These are phyloP conservation scores for Crotalus helleri DNA, from an alignment of 2,113 vertebrate genomes.

Conservation along the genomic window DNA sequence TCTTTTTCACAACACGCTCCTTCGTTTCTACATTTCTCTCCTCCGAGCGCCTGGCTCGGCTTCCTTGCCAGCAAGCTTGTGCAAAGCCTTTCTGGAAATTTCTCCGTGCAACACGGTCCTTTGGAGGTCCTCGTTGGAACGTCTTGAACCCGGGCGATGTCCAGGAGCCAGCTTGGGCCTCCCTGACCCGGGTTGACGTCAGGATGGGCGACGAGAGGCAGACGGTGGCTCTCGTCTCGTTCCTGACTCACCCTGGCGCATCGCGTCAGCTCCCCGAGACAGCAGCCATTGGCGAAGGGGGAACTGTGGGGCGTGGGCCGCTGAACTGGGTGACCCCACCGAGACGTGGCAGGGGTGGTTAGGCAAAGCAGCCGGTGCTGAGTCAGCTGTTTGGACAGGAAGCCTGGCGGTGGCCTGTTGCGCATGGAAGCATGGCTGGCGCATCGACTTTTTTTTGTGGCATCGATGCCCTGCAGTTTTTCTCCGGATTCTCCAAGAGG, in stretches of 20 bases:
- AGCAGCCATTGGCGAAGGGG: background rate
- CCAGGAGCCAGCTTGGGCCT: background rate
- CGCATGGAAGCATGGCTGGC: background rate
- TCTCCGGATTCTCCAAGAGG: background rate
- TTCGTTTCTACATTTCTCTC: background rate
- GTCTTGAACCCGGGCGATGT: background rate
- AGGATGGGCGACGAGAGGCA: background rate
- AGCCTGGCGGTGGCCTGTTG: background rate
- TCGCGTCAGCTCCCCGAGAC: background rate
- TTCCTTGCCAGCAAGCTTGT: background rate
- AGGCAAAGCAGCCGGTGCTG: background rate
- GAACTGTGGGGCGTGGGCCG: background rate
- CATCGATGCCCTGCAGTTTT: background rate
- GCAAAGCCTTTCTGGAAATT: background rate
- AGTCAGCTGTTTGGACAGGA: no score
- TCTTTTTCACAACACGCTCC: background rate
- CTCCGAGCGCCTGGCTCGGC: background rate
- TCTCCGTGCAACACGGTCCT: background rate
- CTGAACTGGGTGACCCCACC: background rate
- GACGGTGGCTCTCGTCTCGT: background rate
- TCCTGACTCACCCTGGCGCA: background rate
- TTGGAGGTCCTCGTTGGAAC: fast-evolving
- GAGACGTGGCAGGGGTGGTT: background rate
- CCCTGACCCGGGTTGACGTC: background rate
- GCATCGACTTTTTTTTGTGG: background rate